These are phyloP conservation scores for Paradoxurus hermaphroditus DNA, from an alignment of 2,113 vertebrate species.

Conservation along the genomic window DNA sequence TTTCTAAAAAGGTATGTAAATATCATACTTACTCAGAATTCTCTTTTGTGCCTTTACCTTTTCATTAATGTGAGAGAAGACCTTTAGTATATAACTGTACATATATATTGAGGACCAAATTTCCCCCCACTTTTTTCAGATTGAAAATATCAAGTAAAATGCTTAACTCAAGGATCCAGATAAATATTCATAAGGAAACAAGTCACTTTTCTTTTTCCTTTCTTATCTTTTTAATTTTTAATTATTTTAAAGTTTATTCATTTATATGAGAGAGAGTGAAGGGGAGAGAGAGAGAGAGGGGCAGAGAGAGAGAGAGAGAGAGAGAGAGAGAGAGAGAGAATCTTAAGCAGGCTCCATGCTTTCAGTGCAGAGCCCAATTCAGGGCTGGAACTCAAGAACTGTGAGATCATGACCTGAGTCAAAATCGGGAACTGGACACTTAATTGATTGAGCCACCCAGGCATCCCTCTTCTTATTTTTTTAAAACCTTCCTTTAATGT, in stretches of 20 bases:
- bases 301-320: too few species aligned
- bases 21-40: not conserved
- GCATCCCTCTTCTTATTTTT: not conserved
- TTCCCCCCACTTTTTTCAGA: not conserved
- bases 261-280: too few species aligned
- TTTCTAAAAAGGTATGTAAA: slow-evolving; percentile 36
- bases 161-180: not conserved
- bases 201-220: not conserved
- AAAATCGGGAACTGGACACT: too few species aligned
- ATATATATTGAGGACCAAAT: not conserved
- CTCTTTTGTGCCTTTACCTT: not conserved
- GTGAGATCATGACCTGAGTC: too few species aligned
- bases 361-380: too few species aligned
- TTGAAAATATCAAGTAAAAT: not conserved
- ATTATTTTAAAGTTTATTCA: too few species aligned
- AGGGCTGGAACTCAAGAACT: too few species aligned
- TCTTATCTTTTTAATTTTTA: not conserved
- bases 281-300: too few species aligned
- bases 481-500: not conserved
- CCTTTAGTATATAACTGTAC: not conserved
- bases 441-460: too few species aligned
- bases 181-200: not conserved
- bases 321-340: too few species aligned
- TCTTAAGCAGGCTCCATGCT: too few species aligned
- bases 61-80: slow-evolving; percentile 17